Conservation (phyloP, 2,113 vertebrate genomes). For the Carettochelys insculpta region DNA sequence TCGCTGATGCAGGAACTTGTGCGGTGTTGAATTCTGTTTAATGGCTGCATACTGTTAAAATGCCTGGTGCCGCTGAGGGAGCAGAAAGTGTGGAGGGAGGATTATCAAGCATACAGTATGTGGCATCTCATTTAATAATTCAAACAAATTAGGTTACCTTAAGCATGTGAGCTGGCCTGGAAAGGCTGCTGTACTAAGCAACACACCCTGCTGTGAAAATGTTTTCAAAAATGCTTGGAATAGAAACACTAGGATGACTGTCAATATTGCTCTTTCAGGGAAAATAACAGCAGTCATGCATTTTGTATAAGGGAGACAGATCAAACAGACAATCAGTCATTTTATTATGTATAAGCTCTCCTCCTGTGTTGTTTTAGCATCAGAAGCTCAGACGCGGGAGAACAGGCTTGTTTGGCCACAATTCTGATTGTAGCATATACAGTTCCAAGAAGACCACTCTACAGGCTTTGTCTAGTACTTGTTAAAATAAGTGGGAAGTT, state of each 20-base stretch:
- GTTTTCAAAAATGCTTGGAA: slow-evolving; percentile 2
- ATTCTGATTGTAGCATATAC: background rate
- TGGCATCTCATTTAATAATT: slow-evolving; percentile 14
- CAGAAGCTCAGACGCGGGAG: background rate
- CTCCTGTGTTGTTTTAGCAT: slow-evolving; percentile 1
- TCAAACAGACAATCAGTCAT: slow-evolving; percentile 12
- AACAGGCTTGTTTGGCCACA: background rate
- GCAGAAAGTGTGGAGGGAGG: background rate
- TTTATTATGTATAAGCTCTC: slow-evolving; percentile 14
- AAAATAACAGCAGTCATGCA: slow-evolving; percentile 16
- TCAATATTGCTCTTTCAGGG: slow-evolving; percentile 24
- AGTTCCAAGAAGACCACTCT: background rate
- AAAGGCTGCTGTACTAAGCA: background rate
- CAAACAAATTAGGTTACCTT: slow-evolving; percentile 14
- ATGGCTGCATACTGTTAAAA: background rate
- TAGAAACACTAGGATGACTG: slow-evolving; percentile 8
- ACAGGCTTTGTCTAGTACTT: background rate
- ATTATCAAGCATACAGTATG: background rate
- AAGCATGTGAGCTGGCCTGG: background rate
- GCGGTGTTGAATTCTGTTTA: background rate
- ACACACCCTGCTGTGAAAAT: slow-evolving; percentile 4
- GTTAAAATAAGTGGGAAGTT: background rate
- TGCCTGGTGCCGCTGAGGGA: background rate
- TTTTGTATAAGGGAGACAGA: slow-evolving; percentile 25
- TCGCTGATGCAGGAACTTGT: background rate